These are phyloP conservation scores for Elachura formosa DNA, from an alignment of 2,113 vertebrate genomes.

Conservation along the genomic window DNA sequence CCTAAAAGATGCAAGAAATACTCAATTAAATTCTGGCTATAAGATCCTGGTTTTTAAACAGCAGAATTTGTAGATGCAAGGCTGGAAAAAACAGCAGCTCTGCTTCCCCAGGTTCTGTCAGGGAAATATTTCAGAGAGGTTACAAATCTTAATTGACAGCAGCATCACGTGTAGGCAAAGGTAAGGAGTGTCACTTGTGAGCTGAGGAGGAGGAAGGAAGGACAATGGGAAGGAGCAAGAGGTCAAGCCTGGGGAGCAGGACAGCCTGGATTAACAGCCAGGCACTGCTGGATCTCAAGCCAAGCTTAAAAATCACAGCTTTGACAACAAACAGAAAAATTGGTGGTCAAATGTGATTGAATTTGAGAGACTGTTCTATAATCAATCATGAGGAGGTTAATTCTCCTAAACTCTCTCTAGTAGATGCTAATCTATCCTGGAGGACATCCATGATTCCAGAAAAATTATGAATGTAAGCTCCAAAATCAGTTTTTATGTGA, in stretches of 20 bases:
- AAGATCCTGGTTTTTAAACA: background rate
- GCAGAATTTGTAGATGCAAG: background rate
- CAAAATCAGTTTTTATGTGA: background rate
- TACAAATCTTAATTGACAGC: background rate
- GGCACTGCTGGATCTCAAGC: background rate
- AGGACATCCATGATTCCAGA: background rate
- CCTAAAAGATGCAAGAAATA: background rate
- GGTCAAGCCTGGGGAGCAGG: background rate
- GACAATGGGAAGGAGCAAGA: constrained; percentile 15
- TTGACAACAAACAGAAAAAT: background rate
- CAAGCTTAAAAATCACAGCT: background rate
- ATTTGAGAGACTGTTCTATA: background rate
- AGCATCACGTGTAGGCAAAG: background rate
- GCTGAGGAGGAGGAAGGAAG: background rate
- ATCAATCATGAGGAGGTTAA: constrained; percentile 15
- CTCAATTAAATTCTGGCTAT: background rate
- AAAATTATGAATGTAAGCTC: background rate
- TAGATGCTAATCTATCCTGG: constrained; percentile 5
- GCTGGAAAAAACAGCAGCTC: background rate
- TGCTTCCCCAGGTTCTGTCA: background rate
- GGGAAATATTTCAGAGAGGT: background rate
- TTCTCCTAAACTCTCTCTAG: background rate
- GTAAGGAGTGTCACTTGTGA: background rate
- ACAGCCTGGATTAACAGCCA: constrained; percentile 16
- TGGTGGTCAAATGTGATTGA: background rate